Evolutionary conservation across 2,888 invertebrate genomes (phyloP).

Genomic region (Yponomeuta cagnagella): DNA sequence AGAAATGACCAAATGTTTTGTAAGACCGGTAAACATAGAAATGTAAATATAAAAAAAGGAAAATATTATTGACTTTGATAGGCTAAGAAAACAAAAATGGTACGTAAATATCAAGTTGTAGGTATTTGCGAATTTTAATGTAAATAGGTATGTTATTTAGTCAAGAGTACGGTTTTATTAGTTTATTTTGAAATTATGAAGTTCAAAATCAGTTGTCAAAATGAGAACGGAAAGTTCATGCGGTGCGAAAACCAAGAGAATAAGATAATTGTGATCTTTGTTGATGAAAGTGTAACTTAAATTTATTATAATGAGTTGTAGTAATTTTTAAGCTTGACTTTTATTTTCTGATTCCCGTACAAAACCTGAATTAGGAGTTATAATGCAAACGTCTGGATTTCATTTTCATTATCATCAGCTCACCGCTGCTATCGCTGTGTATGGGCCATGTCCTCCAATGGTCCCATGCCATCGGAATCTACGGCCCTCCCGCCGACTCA

Average conservation of each 20-base stretch:
- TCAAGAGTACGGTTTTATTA: constrained; percentile 53
- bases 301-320: constrained; percentile 69
- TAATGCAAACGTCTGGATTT: neutral
- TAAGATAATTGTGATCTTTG: constrained; percentile 69
- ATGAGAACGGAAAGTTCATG: constrained; percentile 64
- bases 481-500: too few relatives aligned
- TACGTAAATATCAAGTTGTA: constrained; percentile 58
- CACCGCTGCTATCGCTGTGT: too few relatives aligned
- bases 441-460: too few relatives aligned
- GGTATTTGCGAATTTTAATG: constrained; percentile 67
- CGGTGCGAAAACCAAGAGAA: constrained; percentile 60
- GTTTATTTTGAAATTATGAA: constrained; percentile 60
- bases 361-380: neutral
- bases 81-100: constrained; percentile 33
- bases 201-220: constrained; percentile 39
- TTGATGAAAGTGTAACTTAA: constrained; percentile 73
- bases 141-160: constrained; percentile 45
- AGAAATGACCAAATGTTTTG: constrained; percentile 72
- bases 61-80: constrained; percentile 14
- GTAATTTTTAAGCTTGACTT: constrained; percentile 59
- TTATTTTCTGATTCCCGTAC: constrained; percentile 34
- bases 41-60: constrained; percentile 9
- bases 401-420: too few relatives aligned
- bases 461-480: too few relatives aligned
- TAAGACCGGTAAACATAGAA: constrained; percentile 48